Percentiles rank a stretch among this genome's conserved stretches.
Conservation (phyloP, 2,888 invertebrate species). For the Bedellia somnulentella region DNA sequence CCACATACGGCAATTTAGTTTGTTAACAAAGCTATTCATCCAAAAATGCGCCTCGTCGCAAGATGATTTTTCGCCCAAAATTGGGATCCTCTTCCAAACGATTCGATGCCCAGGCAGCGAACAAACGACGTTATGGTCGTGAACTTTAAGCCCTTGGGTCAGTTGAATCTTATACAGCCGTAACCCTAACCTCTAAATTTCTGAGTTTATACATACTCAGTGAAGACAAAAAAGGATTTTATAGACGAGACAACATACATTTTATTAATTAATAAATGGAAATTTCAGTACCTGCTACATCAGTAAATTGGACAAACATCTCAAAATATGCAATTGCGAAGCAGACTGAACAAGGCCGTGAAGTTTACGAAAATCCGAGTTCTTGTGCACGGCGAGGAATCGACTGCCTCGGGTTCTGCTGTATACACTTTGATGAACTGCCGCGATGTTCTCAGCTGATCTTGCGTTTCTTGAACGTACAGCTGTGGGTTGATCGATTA, state of each 20-base stretch:
- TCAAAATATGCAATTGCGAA: slow-evolving; percentile 75
- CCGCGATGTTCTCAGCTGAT: slow-evolving; percentile 1
- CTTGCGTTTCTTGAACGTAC: slow-evolving; percentile 1
- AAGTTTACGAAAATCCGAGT: neutral
- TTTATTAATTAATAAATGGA: neutral
- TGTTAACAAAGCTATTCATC: slow-evolving; percentile 2
- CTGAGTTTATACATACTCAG: too few species aligned
- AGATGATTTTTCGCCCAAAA: slow-evolving; percentile 1
- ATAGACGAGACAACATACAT: too few species aligned
- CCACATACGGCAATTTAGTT: slow-evolving; percentile 5
- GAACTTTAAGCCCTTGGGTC: slow-evolving; percentile 2
- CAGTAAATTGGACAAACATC: slow-evolving; percentile 68
- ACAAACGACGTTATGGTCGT: slow-evolving; percentile 1
- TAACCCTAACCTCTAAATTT: too few species aligned
- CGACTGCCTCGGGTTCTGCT: neutral
- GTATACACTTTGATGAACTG: neutral
- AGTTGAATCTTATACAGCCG: slow-evolving; percentile 2
- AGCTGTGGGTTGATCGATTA: neutral
- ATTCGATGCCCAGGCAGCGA: neutral
- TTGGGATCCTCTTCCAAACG: slow-evolving; percentile 1
- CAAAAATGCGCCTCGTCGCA: slow-evolving; percentile 3
- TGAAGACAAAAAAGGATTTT: too few species aligned
- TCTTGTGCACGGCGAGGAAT: slow-evolving; percentile 1
- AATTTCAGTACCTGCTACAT: slow-evolving; percentile 66
- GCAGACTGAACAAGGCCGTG: too few species aligned